Evolutionary conservation across 2,797 vertebrate genomes (phyloP).

Genomic region (Pampus argenteus): DNA sequence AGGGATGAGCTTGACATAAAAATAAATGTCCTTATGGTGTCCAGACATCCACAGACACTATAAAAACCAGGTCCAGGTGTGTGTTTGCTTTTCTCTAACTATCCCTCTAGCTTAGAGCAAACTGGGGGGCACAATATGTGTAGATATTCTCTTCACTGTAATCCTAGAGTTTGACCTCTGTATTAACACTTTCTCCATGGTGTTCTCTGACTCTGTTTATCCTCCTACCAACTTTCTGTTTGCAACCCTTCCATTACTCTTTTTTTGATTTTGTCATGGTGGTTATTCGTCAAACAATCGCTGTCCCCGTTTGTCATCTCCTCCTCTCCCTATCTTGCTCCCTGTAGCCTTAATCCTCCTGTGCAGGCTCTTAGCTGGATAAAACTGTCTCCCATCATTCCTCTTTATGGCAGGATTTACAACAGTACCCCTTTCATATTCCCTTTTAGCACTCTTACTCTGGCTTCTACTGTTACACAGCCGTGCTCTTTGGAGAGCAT

Average conservation of each 20-base stretch:
- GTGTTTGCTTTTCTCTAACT: slow-evolving; percentile 21
- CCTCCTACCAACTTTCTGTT: slow-evolving; percentile 3
- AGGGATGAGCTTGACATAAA: slow-evolving; percentile 33
- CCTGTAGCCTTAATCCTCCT: slow-evolving; percentile 69
- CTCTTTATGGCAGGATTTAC: slow-evolving; percentile 76
- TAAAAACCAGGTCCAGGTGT: not conserved
- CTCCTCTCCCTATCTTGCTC: slow-evolving; percentile 59
- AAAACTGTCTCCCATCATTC: slow-evolving; percentile 69
- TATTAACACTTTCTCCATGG: slow-evolving; percentile 22
- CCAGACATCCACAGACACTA: slow-evolving; percentile 9
- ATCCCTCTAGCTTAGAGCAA: no score
- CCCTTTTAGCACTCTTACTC: slow-evolving; percentile 57
- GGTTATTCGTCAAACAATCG: slow-evolving; percentile 41
- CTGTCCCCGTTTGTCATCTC: slow-evolving; percentile 49
- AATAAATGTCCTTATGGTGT: slow-evolving; percentile 22
- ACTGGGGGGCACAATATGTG: no score
- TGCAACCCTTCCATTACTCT: slow-evolving; percentile 15
- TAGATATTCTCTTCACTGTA: no score
- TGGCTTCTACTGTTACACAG: slow-evolving; percentile 44
- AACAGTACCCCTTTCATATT: slow-evolving; percentile 59
- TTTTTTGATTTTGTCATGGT: slow-evolving; percentile 51
- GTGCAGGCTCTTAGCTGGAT: slow-evolving; percentile 72
- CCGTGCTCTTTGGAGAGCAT: slow-evolving; percentile 54
- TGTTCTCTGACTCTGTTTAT: not conserved
- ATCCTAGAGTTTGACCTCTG: slow-evolving; percentile 22